These are phyloP conservation scores for Dolichotis patagonum DNA, from an alignment of 2,113 vertebrate species.

Conservation along the genomic window DNA sequence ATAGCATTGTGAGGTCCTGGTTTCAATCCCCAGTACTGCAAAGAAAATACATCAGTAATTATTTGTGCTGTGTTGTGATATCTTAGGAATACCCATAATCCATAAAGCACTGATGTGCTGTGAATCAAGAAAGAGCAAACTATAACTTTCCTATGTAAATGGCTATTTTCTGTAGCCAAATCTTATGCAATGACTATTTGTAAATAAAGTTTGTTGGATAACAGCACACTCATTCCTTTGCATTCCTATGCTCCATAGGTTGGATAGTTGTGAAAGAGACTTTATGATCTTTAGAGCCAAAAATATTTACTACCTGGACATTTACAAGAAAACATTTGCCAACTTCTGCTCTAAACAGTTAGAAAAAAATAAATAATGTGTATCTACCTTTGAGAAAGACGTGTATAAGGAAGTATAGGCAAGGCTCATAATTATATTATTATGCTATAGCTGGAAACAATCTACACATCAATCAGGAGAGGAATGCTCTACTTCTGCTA, in stretches of 20 bases:
- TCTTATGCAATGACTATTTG: neutral
- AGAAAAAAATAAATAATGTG: constrained; percentile 27
- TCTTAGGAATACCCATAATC: neutral
- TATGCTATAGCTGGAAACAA: constrained; percentile 36
- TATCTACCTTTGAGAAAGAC: constrained; percentile 28
- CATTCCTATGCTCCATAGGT: neutral
- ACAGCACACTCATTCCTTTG: neutral
- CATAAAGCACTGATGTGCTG: neutral
- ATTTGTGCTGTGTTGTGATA: neutral
- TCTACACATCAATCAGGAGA: constrained; percentile 39
- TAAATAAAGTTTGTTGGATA: constrained; percentile 21
- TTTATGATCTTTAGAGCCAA: neutral
- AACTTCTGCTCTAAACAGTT: constrained; percentile 18
- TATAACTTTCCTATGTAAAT: neutral
- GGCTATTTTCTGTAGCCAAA: neutral
- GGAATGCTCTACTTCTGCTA: neutral
- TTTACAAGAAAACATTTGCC: neutral
- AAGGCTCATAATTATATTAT: constrained; percentile 35
- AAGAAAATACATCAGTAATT: neutral
- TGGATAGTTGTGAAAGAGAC: neutral
- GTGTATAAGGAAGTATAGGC: neutral
- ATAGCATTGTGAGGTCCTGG: neutral
- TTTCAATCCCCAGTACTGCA: neutral
- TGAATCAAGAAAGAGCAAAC: neutral
- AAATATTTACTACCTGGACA: neutral